These are phyloP conservation scores for Andrena chrysosceles DNA, from an alignment of 2,888 invertebrate genomes.

Conservation along the genomic window DNA sequence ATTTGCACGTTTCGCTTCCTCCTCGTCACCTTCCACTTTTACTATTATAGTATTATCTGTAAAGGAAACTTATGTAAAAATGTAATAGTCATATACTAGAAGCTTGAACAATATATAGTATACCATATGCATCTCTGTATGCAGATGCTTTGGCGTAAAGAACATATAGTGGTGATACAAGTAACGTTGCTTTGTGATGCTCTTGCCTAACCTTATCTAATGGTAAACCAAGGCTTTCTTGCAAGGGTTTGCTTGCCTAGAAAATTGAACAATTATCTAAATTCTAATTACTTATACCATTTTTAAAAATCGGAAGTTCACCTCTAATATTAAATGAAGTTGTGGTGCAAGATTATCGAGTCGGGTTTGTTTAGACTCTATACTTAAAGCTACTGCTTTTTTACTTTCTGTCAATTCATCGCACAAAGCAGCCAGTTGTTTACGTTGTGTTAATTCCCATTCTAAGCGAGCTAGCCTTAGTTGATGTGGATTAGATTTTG, in stretches of 20 bases:
- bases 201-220: constrained; percentile 93
- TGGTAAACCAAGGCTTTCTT: constrained; percentile 93
- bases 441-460: constrained; percentile 96
- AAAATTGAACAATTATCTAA: constrained; percentile 62
- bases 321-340: constrained; percentile 89
- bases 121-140: constrained; percentile 91
- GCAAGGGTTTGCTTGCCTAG: constrained; percentile 94
- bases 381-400: constrained; percentile 91
- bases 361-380: constrained; percentile 90
- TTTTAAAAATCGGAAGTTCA: constrained; percentile 66
- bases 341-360: constrained; percentile 94
- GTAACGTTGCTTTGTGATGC: constrained; percentile 90
- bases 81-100: neutral
- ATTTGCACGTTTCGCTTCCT: constrained; percentile 86
- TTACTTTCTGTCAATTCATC: constrained; percentile 91
- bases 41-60: constrained; percentile 77
- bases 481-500: constrained; percentile 91
- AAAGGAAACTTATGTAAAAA: constrained; percentile 25
- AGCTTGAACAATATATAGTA: neutral
- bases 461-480: constrained; percentile 94
- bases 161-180: constrained; percentile 94
- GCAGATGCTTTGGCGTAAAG: constrained; percentile 94
- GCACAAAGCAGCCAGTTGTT: constrained; percentile 92
- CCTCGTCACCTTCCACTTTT: constrained; percentile 86
- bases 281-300: neutral